These are phyloP conservation scores for Acronicta aceris DNA, from an alignment of 2,888 invertebrate species.

Conservation along the genomic window DNA sequence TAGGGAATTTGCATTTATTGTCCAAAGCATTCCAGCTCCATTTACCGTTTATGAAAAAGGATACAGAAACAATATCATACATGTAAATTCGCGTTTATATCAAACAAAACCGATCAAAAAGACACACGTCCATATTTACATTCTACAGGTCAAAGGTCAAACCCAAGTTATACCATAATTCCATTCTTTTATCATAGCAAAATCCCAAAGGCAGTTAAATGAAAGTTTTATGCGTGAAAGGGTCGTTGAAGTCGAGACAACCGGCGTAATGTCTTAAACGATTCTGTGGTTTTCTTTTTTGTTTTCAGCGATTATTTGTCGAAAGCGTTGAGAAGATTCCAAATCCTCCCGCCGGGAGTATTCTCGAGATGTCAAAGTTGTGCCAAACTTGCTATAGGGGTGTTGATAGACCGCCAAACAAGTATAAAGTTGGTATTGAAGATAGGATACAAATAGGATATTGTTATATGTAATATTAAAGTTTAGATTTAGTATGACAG, in stretches of 20 bases:
- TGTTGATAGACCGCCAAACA: conserved; percentile 38
- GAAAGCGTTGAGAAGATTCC: conserved; percentile 34
- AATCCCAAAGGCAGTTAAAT: conserved; percentile 40
- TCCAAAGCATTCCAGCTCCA: too few relatives aligned
- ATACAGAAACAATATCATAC: background rate
- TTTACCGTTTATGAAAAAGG: background rate
- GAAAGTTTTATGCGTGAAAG: conserved; percentile 38
- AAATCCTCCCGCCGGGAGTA: conserved; percentile 58
- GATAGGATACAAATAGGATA: conserved; percentile 28
- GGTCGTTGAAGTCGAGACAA: conserved; percentile 30
- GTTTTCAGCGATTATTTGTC: conserved; percentile 47
- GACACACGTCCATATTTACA: conserved; percentile 14
- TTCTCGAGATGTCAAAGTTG: conserved; percentile 50
- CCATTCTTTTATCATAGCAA: conserved; percentile 35
- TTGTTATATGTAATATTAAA: background rate
- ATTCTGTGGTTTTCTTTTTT: conserved; percentile 49
- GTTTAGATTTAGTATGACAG: background rate
- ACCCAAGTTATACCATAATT: conserved; percentile 18
- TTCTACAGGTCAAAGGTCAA: conserved; percentile 14
- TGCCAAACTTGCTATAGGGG: conserved; percentile 47
- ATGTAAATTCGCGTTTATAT: conserved; percentile 3
- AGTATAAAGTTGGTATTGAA: conserved; percentile 17
- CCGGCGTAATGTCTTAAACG: conserved; percentile 40
- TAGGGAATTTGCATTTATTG: too few relatives aligned
- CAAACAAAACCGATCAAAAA: conserved; percentile 1